phyloP scores from a whole-genome alignment of 2,888 invertebrate species.

The Andrena bicolor region DNA sequence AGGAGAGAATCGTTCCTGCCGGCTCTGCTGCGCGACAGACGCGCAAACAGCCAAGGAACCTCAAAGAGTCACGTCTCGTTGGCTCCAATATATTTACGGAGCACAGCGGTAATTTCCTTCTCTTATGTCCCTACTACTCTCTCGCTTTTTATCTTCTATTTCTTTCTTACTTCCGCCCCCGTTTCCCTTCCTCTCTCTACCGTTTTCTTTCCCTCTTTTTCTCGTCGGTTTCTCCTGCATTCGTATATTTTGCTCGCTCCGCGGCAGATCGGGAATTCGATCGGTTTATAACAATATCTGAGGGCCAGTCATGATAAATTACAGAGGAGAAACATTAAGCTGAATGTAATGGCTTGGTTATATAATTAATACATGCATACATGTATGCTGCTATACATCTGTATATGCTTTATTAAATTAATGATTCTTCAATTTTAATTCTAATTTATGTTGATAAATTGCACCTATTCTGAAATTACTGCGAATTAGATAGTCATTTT shows the following conservation, averaged over 20 bases:
- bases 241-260: slow-evolving; percentile 29
- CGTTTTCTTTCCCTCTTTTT: slow-evolving; percentile 34
- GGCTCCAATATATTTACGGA: slow-evolving; percentile 97
- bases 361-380: slow-evolving; percentile 38
- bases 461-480: slow-evolving; percentile 1
- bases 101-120: slow-evolving; percentile 92
- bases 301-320: slow-evolving; percentile 1
- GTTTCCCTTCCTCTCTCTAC: slow-evolving; percentile 49
- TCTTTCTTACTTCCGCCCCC: slow-evolving; percentile 52
- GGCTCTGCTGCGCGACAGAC: slow-evolving; percentile 90
- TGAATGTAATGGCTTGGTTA: slow-evolving; percentile 30
- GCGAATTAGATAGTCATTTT: slow-evolving; percentile 38
- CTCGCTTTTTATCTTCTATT: slow-evolving; percentile 50
- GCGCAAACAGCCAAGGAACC: slow-evolving; percentile 91
- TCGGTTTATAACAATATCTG: slow-evolving; percentile 4
- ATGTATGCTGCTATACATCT: neutral
- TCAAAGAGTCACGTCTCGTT: slow-evolving; percentile 93
- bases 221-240: neutral
- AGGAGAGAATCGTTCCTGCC: slow-evolving; percentile 92
- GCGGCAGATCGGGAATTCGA: slow-evolving; percentile 14
- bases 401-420: slow-evolving; percentile 14
- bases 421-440: slow-evolving; percentile 24
- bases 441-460: neutral
- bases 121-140: slow-evolving; percentile 42
- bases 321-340: slow-evolving; percentile 1